Base-by-base conservation (phyloP, 1,140 invertebrate genomes). In the Phocides pigmalion region DNA sequence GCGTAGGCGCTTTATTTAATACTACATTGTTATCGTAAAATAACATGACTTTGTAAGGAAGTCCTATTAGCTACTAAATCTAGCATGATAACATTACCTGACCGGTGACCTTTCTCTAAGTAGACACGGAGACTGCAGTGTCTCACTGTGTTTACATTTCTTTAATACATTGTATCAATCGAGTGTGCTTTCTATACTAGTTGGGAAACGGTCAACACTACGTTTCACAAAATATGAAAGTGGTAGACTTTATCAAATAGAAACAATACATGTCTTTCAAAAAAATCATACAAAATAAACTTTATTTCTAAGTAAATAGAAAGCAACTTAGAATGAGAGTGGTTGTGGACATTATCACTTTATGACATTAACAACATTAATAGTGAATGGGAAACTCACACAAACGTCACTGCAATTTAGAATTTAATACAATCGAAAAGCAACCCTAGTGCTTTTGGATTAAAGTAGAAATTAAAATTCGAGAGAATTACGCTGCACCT, bases 201-300 rank as follows among this genome's bases (percentile, higher is more conserved):
- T 62, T 61, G 68, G 59, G 66, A 74, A 51, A 74, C 53, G 25
- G 46, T 50, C 49, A 72, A 51, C 65, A 76, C 63, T 76, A 68
- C 71, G 71, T 84, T 82, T 84, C 80, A 71, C 79, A 66, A 74
- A 75, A 82, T 79, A 82, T 79, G 82, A 84, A 84, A 82, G 80
- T 70, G 66, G 64, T 71, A 64, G 64, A 47, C 0, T 1, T 15
- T 12, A 3, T 1, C 5, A 9, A 14, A 0, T 28, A 20, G 15
- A 14, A 49, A 15, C 1, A 5, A 8, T 5, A 1, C 11, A 49
- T 12, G 1, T 19, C 4, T 5, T 28, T 16, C 22, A 4, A 41
- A 20, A n/a, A n/a, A 4, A 15, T 28, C 1, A 14, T n/a, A 8
- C 11, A 4, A 25, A 39, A 32, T 16, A 32, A 32, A 50, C 22